Base-by-base conservation (phyloP, 2,888 invertebrate genomes). In the Cerastoderma edule region DNA sequence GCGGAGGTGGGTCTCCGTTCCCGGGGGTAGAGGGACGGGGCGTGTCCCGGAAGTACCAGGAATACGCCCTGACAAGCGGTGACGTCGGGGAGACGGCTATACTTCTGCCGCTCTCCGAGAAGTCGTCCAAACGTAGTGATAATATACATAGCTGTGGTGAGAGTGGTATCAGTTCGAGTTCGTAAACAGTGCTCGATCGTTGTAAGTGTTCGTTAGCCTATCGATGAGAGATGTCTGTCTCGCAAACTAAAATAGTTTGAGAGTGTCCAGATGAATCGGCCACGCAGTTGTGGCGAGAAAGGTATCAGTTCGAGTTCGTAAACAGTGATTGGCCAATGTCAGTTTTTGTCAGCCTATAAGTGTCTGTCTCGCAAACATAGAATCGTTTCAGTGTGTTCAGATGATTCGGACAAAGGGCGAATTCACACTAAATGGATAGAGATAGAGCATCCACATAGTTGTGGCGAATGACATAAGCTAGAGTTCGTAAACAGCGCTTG, bases 281-380 rank as follows among this genome's bases (percentile, higher is more conserved):
- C n/a, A 50, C 74, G 82, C 24, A 79, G 73, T 48, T 85, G 78
- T 80, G 86, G 86, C 32, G 88, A 87, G 65, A 87, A 85, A 76
- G 87, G 87, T 13, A 80, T 86, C 22, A 83, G 83, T 48, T 87
- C 87, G 13, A 75, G 70, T 54, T 75, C 73, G 2, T 63, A 39
- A 46, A 22, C 32, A 44, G 35, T 64, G 10, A 10, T 19, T 13
- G 10, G 19, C 10, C 8, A 53, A 16, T n/a, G 54, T n/a, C n/a
- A n/a, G n/a, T n/a, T n/a, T n/a, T n/a, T n/a, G n/a, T n/a, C n/a
- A n/a, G n/a, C n/a, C n/a, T n/a, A n/a, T n/a, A n/a, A n/a, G n/a
- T n/a, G n/a, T n/a, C n/a, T n/a, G n/a, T n/a, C n/a, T n/a, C n/a
- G n/a, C n/a, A n/a, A n/a, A n/a, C n/a, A n/a, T n/a, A n/a, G n/a